Evolutionary conservation across 1,140 invertebrate genomes (phyloP).

Genomic region (Neodiprion lecontei): DNA sequence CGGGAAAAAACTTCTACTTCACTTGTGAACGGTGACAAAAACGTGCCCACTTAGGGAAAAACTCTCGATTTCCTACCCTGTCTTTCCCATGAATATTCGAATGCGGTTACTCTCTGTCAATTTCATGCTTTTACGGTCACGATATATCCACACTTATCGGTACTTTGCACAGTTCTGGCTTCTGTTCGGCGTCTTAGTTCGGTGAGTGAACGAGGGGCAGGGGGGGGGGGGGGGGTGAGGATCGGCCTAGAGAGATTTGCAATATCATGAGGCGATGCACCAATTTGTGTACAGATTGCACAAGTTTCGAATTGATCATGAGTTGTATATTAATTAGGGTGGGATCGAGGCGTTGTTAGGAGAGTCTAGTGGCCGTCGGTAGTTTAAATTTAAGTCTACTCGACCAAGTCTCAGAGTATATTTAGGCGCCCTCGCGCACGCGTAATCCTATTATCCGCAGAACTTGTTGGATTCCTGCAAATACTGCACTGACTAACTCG

Average conservation of each 20-base stretch:
- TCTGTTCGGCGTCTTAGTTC: neutral
- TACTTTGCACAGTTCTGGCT: neutral
- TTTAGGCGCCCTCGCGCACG: conserved; percentile 50
- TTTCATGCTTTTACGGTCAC: no score
- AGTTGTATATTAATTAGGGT: neutral
- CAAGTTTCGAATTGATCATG: neutral
- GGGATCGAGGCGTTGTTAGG: neutral
- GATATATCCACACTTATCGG: neutral
- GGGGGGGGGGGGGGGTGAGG: neutral
- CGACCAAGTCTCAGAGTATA: conserved; percentile 48
- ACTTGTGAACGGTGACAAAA: no score
- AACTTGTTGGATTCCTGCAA: conserved; percentile 32
- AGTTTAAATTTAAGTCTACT: conserved; percentile 16
- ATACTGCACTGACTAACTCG: conserved; percentile 23
- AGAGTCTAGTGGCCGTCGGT: neutral
- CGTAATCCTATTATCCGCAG: conserved; percentile 46
- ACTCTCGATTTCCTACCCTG: no score
- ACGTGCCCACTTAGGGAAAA: no score
- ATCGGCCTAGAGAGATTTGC: neutral
- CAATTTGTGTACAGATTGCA: neutral
- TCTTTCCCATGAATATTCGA: no score
- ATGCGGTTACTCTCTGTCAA: no score
- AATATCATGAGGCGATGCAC: neutral
- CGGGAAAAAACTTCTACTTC: no score
- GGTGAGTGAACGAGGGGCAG: neutral